Evolutionary conservation across 1,140 invertebrate genomes (phyloP), one percentile per base, ranked within the genome.

Genomic region (Plectus sambesii): DNA sequence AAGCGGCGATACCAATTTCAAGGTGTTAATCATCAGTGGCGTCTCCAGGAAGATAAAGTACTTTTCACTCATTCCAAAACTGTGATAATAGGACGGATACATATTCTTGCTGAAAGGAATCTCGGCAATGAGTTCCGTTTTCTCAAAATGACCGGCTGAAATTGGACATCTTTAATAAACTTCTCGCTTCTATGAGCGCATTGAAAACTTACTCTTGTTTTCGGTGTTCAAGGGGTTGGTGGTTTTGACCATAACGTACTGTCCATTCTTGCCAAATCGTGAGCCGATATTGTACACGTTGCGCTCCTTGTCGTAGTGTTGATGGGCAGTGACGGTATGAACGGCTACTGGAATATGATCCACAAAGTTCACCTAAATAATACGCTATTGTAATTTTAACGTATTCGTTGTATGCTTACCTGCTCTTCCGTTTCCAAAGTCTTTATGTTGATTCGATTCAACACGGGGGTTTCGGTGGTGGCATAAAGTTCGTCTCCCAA

Each of bases 321-420:
- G 85, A 42, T 20, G 85, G 82, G 0, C 84, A 82, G 61, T 88
- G 84, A 61, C 61, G 65, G 83, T 83, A 0, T 87, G 78, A 1
- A 89, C 75, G 5, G 79, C 79, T 15, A 85, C 70, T 63, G n/a
- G n/a, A n/a, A n/a, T n/a, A 63, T 79, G 74, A 24, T 83, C 71
- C 17, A 75, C 76, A 4, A 85, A 58, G 62, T 83, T 78, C n/a
- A 61, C 42, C 66, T 68, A n/a, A 47, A 55, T 51, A 4, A 27
- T 36, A 44, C 42, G 40, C 29, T 58, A 35, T 26, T 35, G 22
- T 42, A 42, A 35, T 35, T 49, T 49, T 24, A 38, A 26, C 40
- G 9, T 29, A 51, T 25, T 39, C n/a, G n/a, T 51, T 3, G 5
- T 26, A 23, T 9, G 20, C 40, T 26, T 40, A 84, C 76, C 75